Base-by-base conservation (phyloP, 2,113 vertebrate species). In the Cyprinus carpio region DNA sequence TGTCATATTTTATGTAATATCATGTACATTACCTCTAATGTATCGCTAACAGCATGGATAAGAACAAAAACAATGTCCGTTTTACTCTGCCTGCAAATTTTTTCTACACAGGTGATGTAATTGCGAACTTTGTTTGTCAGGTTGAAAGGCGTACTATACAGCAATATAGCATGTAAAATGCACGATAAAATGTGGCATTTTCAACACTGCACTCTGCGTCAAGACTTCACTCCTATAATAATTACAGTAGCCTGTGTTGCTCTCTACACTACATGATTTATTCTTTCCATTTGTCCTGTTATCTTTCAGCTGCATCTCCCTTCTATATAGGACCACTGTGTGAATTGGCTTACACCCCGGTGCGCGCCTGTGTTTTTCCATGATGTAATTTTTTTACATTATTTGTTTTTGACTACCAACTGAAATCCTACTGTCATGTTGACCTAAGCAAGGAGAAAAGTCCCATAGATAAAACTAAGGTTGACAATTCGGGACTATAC, bases 361-460 rank as follows among this genome's bases (percentile, higher is more conserved):
- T 16, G 74, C n/a, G n/a, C n/a, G n/a, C n/a, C n/a, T n/a, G n/a
- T n/a, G n/a, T n/a, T n/a, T 54, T 64, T 9, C 23, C 13, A 72
- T 91, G 56, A 90, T n/a, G 89, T 90, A 37, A 88, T 89, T 83
- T 9, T n/a, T n/a, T n/a, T n/a, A n/a, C n/a, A 89, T 34, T 77
- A 20, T 65, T 83, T 77, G 78, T 81, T 86, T 81, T 86, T 81
- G 58, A 49, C 49, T 71, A 67, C 49, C 49, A 77, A 60, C 71
- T 64, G 81, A 64, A 80, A 78, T 43, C n/a, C 37, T 23, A 11
- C 27, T 34, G 4, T 76, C 15, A n/a, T 76, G 77, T 80, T 83
- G 71, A 88, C 79, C 65, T 58, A 84, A 43, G 51, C 40, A 5
- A 11, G 29, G 75, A 43, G 75, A 37, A 23, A 79, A 16, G 25